These are phyloP conservation scores for Aegotheles bennettii DNA, from an alignment of 2,113 vertebrate species.

Conservation along the genomic window DNA sequence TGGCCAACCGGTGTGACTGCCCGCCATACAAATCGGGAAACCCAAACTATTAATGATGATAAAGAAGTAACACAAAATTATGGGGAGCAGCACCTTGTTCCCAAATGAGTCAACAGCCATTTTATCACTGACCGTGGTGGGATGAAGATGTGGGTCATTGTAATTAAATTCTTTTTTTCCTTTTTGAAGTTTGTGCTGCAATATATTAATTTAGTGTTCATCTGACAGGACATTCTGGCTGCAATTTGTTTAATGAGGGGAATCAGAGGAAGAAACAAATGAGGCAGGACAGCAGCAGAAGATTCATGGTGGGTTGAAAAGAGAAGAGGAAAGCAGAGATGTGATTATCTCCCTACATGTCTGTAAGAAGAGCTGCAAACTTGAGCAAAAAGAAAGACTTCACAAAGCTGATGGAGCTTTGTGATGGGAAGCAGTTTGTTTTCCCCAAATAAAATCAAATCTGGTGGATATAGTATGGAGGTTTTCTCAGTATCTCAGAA, in stretches of 20 bases:
- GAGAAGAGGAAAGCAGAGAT: neutral
- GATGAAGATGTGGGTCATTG: neutral
- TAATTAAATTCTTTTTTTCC: slow-evolving; percentile 2
- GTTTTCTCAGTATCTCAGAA: neutral
- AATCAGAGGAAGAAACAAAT: slow-evolving; percentile 33
- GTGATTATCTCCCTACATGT: neutral
- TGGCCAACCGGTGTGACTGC: neutral
- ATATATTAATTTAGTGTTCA: neutral
- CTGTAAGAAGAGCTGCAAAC: neutral
- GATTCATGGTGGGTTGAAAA: neutral
- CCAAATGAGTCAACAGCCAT: neutral
- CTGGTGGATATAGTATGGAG: neutral
- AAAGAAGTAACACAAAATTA: neutral
- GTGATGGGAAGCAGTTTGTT: neutral
- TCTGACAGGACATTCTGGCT: slow-evolving; percentile 14
- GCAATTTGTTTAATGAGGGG: slow-evolving; percentile 48
- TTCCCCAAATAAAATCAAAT: neutral
- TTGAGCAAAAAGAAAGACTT: neutral
- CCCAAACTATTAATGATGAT: neutral
- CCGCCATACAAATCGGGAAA: neutral
- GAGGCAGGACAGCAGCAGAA: neutral
- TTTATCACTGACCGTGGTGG: neutral
- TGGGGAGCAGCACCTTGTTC: neutral
- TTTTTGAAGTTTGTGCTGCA: slow-evolving; percentile 6
- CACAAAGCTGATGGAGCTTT: neutral